A percentile compares a stretch with the other conserved stretches of the same genome.
Evolutionary conservation across 2,113 vertebrate genomes (phyloP).

Genomic region (Ictalurus furcatus): DNA sequence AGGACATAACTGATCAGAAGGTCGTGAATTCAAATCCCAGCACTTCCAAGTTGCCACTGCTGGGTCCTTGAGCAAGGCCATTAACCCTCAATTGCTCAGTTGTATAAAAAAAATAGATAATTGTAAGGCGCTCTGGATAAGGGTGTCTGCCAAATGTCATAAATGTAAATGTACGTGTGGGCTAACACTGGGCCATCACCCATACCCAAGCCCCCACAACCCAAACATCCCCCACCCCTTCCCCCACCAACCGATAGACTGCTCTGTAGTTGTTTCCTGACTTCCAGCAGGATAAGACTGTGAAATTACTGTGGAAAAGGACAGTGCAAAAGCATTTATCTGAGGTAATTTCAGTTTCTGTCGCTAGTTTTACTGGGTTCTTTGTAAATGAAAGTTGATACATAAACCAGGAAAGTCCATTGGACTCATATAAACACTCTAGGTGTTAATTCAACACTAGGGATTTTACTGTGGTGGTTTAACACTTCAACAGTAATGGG

Average conservation of each 20-base stretch:
- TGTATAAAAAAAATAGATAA: no score
- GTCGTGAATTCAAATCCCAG: no score
- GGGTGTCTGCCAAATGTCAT: no score
- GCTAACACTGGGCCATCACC: not conserved
- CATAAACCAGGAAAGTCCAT: not conserved
- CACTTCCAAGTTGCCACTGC: no score
- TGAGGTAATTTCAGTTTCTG: not conserved
- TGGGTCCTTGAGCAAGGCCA: no score
- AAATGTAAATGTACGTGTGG: not conserved
- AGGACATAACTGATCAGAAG: no score
- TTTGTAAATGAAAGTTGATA: not conserved
- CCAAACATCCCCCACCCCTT: not conserved
- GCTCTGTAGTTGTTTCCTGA: not conserved
- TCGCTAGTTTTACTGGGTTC: not conserved
- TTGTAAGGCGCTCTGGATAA: no score
- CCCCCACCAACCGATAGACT: not conserved
- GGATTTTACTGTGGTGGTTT: no score
- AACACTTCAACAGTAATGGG: no score
- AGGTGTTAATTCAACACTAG: no score
- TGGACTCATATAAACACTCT: no score
- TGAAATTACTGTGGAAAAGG: not conserved
- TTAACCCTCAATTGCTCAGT: no score
- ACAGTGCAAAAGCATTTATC: not conserved
- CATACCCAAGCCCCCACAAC: not conserved
- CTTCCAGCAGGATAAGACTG: not conserved